Evolutionary conservation across 1,140 invertebrate species (phyloP), one percentile per base, ranked within the genome.

Genomic region (Geopemphigus sp.): DNA sequence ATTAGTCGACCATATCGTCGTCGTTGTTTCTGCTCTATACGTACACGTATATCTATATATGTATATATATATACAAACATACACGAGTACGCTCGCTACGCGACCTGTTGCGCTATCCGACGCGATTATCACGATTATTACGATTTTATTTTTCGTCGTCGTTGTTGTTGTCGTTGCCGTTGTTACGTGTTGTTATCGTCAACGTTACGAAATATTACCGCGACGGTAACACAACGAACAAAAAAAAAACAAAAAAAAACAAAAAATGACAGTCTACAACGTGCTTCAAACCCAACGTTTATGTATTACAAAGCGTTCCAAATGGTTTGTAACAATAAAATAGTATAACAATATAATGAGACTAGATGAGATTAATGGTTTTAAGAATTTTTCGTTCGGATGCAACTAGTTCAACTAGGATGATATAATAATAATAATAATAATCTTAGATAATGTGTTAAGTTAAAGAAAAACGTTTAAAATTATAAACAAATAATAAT

Each of bases 381-480:
- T 39, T 59, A 61, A 78, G 54, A 61, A 50, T 61, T 61, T 61
- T 76, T 59, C 17, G 19, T 59, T 78, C 12, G 74, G 74, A 78
- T 78, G 74, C 74, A 78, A 78, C 74, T 78, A 78, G 39, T 78
- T 61, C 57, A 78, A 24, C 74, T 78, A 78, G 15, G 57, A 78
- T 78, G 74, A 78, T 61, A 74, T 74, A 76, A 59, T n/a, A n/a
- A n/a, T n/a, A n/a, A n/a, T n/a, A n/a, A n/a, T n/a, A n/a, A 76
- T 56, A 57, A 59, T 61, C 61, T 24, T 78, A 63, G 19, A 56
- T 63, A 61, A 22, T 50, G 54, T 76, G n/a, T 66, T 61, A 17
- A 78, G 22, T 61, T 50, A 78, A 22, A 29, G 24, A 78, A 78
- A 78, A 78, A 76, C 39, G 8, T 59, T 39, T 26, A 3, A 78